Conservation (phyloP, 2,797 vertebrate species). For the Pterois miles region DNA sequence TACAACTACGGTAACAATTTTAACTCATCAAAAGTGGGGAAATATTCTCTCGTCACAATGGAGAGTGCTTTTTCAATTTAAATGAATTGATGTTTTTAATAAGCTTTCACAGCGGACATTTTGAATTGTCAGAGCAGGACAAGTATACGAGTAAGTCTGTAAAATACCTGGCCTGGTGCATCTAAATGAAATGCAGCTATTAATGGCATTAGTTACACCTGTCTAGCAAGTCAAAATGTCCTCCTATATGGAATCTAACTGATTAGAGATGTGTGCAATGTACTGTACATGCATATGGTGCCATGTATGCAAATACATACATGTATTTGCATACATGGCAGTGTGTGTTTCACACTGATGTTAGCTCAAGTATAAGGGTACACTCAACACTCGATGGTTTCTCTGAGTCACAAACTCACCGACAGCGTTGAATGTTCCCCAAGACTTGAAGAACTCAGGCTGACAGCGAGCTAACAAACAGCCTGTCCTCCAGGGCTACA, state of each 20-base stretch:
- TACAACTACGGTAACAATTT: not conserved
- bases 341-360: constrained; percentile 9
- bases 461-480: constrained; percentile 28
- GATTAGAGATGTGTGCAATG: not conserved
- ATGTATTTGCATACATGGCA: not conserved
- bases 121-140: not conserved
- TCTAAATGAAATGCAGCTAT: not conserved
- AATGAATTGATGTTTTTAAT: too few relatives aligned
- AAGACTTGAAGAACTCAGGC: constrained; percentile 64
- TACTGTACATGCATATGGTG: not conserved
- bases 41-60: not conserved
- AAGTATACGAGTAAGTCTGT: not conserved
- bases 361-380: constrained; percentile 85
- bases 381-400: constrained; percentile 99
- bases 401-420: constrained; percentile 94
- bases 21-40: not conserved
- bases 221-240: not conserved
- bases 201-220: not conserved
- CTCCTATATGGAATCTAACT: not conserved
- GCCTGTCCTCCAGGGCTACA: not conserved
- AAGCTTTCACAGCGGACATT: not conserved
- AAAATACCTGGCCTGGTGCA: not conserved
- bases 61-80: not conserved
- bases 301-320: too few relatives aligned
- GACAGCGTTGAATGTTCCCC: constrained; percentile 99